phyloP scores from a whole-genome alignment of 2,888 invertebrate genomes.

The Lithodes maja region DNA sequence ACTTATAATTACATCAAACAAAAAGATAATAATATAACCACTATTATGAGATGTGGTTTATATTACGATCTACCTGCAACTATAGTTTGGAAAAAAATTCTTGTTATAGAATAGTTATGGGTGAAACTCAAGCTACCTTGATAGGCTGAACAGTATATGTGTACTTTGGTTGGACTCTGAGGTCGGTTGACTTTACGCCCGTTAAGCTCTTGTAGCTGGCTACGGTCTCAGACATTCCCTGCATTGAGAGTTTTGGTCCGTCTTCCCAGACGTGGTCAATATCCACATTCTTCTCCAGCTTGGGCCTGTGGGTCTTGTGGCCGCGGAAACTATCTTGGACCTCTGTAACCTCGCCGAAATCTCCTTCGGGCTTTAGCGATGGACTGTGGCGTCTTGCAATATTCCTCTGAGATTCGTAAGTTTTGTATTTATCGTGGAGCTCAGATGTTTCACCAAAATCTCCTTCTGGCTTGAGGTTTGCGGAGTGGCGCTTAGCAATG shows the following conservation, averaged over 20 bases:
- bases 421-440: constrained; percentile 58
- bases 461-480: constrained; percentile 58
- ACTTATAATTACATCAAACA: too few species aligned
- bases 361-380: constrained; percentile 49
- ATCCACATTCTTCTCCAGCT: constrained; percentile 49
- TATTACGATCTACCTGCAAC: not conserved
- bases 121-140: constrained; percentile 47
- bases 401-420: constrained; percentile 38
- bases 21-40: not conserved
- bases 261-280: constrained; percentile 58
- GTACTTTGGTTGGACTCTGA: constrained; percentile 63
- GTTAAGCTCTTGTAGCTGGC: constrained; percentile 45
- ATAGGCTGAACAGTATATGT: constrained; percentile 53
- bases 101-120: not conserved
- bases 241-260: constrained; percentile 23
- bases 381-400: constrained; percentile 52
- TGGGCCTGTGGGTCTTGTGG: constrained; percentile 32
- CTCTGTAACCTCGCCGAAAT: constrained; percentile 53
- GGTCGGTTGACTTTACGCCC: constrained; percentile 30
- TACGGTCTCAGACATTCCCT: constrained; percentile 54
- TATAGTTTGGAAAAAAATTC: not conserved
- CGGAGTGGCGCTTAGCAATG: constrained; percentile 53
- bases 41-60: not conserved
- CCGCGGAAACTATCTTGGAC: constrained; percentile 42
- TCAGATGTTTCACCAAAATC: constrained; percentile 61